Evolutionary conservation across 1,140 invertebrate genomes (phyloP), one percentile per base, ranked within the genome.

Genomic region (fruit fly (Drosophila melanogaster)): DNA sequence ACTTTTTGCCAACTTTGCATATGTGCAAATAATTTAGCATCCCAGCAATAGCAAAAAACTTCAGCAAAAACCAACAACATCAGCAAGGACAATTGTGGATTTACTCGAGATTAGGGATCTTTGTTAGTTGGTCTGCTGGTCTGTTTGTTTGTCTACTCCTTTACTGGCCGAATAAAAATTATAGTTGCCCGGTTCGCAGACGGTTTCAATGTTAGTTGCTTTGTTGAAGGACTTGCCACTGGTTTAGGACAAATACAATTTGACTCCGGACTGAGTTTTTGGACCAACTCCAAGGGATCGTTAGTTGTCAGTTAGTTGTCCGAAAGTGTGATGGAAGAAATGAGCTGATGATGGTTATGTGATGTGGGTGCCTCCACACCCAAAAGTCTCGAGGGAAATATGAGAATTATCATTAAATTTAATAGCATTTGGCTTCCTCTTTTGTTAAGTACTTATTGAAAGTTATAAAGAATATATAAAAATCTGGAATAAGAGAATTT

Each of bases 1-100:
- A 80, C 84, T 80, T 87, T 89, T 89, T 79, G 79, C 84, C 67
- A 77, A 89, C 79, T 87, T 87, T 87, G 84, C 84, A 87, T 89
- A 87, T 87, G 84, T 89, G 84, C 84, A 81, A 87, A 87, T 83
- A 85, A 85, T 87, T 87, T 86, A 85, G 64, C 67, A 81, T 65
- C 40, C 47, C 40, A 51, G 33, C 57, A 40, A 57, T 51, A 35
- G 38, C 50, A 41, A 33, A 33, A 50, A 50, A 33, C 47, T 14
- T 26, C 12, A 14, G 35, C 26, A 54, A 50, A 56, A 50, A 53
- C 43, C 58, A 72, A 70, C 64, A 59, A 24, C 70, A 59, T 14
- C 46, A 51, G 30, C 77, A 57, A 59, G 65, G 69, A 72, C 65
- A 79, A 79, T 75, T 75, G 77, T 86, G 81, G 81, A 86, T 89